These are phyloP conservation scores for Cantharis nigra DNA, from an alignment of 2,888 invertebrate species.

Conservation along the genomic window DNA sequence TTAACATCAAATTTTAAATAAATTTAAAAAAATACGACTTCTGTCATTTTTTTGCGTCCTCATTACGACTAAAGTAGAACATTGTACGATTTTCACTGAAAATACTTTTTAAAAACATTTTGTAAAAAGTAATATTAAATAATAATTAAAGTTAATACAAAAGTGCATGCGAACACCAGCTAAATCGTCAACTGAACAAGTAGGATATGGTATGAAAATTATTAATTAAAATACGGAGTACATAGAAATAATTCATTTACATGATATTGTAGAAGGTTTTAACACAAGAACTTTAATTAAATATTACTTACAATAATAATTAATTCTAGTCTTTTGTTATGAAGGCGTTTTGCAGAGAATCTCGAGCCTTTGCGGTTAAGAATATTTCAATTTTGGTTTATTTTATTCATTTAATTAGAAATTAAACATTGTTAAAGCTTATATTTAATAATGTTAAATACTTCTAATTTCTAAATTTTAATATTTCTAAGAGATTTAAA, in stretches of 20 bases:
- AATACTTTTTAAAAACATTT: too few relatives aligned
- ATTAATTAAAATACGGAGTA: background rate
- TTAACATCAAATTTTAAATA: too few relatives aligned
- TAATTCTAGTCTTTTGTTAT: background rate
- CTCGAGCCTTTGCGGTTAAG: background rate
- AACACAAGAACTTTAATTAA: background rate
- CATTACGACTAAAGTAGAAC: too few relatives aligned
- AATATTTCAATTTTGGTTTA: background rate
- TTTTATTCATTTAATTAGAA: background rate
- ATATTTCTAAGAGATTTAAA: too few relatives aligned
- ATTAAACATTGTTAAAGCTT: background rate
- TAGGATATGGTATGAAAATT: background rate
- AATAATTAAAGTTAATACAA: background rate
- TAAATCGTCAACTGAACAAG: background rate
- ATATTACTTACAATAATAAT: background rate
- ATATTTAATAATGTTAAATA: background rate
- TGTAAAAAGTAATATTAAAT: background rate
- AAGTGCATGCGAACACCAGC: background rate
- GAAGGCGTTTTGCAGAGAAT: background rate
- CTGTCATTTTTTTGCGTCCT: too few relatives aligned
- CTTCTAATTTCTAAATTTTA: background rate
- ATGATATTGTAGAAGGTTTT: background rate
- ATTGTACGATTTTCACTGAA: too few relatives aligned
- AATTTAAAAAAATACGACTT: too few relatives aligned
- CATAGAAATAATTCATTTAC: background rate